phyloP scores from a whole-genome alignment of 1,140 invertebrate genomes.

The Armadillidium nasatum region DNA sequence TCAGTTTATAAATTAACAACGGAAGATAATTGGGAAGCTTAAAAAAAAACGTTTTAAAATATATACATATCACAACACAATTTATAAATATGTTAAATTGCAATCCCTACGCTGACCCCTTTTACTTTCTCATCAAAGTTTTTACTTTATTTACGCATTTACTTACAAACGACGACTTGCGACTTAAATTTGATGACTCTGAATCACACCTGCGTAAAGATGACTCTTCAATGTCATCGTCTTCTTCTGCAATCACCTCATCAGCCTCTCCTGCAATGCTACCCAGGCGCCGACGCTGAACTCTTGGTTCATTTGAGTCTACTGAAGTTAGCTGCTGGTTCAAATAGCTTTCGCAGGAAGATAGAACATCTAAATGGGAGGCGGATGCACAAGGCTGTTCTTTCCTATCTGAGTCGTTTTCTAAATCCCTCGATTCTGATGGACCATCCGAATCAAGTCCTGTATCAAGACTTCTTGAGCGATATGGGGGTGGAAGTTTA shows the following conservation, averaged over 20 bases:
- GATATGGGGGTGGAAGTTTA: constrained; percentile 37
- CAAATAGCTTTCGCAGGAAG: not conserved
- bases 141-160: constrained; percentile 2
- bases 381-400: not conserved
- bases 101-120: not conserved
- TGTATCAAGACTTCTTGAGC: constrained; percentile 43
- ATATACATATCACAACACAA: too few relatives aligned
- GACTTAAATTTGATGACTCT: not conserved
- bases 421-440: not conserved
- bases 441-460: constrained; percentile 30
- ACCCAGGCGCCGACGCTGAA: not conserved
- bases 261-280: not conserved
- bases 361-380: not conserved
- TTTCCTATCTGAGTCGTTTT: not conserved
- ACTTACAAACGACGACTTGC: constrained; percentile 1
- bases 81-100: too few relatives aligned
- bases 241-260: not conserved
- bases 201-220: not conserved
- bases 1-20: too few relatives aligned
- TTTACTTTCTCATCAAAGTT: constrained; percentile 1
- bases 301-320: not conserved
- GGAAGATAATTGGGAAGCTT: too few relatives aligned
- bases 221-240: not conserved
- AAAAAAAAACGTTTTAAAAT: too few relatives aligned
- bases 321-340: not conserved